phyloP scores from a whole-genome alignment of 1,140 invertebrate genomes.

The Lepidurus apus region DNA sequence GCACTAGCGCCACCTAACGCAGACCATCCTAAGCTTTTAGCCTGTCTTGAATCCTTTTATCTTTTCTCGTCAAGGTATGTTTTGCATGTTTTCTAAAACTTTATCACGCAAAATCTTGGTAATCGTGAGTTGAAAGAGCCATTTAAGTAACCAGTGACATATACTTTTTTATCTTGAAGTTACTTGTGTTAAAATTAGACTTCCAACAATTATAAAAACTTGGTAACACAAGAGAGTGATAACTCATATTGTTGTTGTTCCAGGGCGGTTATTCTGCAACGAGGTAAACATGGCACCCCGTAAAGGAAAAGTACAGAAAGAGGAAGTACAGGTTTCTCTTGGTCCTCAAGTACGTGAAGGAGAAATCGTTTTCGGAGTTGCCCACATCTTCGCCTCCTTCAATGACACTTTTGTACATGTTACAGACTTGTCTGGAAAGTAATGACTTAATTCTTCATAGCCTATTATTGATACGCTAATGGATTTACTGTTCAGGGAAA shows the following conservation, averaged over 20 bases:
- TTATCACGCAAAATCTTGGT: neutral
- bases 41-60: neutral
- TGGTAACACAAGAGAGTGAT: neutral
- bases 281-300: constrained; percentile 77
- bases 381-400: constrained; percentile 99
- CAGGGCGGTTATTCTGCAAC: constrained; percentile 12
- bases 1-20: neutral
- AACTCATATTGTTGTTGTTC: neutral
- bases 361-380: constrained; percentile 97
- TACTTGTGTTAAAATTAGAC: neutral
- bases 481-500: constrained; percentile 67
- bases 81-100: constrained; percentile 9
- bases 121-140: neutral
- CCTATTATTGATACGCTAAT: constrained; percentile 10
- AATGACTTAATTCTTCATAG: constrained; percentile 39
- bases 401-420: constrained; percentile 99
- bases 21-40: neutral
- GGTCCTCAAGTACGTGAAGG: constrained; percentile 96
- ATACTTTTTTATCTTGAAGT: neutral
- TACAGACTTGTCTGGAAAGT: constrained; percentile 94
- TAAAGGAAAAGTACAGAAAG: constrained; percentile 93
- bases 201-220: neutral
- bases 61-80: neutral
- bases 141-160: neutral
- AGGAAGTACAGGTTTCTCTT: constrained; percentile 91